Evolutionary conservation across 2,888 invertebrate genomes (phyloP), one percentile per base, ranked within the genome.

Genomic region (Sabellastarte sp.): DNA sequence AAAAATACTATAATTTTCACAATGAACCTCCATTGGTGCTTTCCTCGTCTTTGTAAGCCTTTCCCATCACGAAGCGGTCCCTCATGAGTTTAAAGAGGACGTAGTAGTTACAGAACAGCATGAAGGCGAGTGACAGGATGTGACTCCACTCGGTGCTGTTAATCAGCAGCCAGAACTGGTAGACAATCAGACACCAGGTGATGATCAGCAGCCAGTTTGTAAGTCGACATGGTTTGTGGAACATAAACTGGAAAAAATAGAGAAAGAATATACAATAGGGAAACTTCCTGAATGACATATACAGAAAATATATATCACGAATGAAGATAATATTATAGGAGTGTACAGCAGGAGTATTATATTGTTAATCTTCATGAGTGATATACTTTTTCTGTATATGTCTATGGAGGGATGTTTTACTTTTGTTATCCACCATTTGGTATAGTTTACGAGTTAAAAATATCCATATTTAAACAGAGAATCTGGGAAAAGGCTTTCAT

Each of bases 111-210:
- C 92, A 92, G 79, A 95, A 90, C 41, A 95, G 88, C 57, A 97
- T 86, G 65, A 95, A 87, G 3, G 93, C 89, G 75, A 95, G 87
- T 1, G 95, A 92, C 57, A 96, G 83, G 66, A 95, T 89, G 81
- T 93, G 91, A 85, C 95, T 93, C 97, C 97, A 98, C 74, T 94
- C 91, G 50, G 89, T 88, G 24, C 91, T 90, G 70, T 91, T 88
- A 74, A 92, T 87, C 15, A 97, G 85, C 33, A 93, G 86, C 60
- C 90, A 88, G 64, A 97, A 86, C 84, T 95, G 93, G 57, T 91
- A 87, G 0, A 90, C 81, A 57, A 96, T 89, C 56, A 87, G 76
- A 3, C 81, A 69, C 65, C 84, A 78, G 41, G 86, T 84, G 26
- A 93, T 83, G 26, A 89, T 88, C 31, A 95, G 87, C 60, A 93